Evolutionary conservation across 1,140 invertebrate genomes (phyloP).

Genomic region (Heliconius congener): DNA sequence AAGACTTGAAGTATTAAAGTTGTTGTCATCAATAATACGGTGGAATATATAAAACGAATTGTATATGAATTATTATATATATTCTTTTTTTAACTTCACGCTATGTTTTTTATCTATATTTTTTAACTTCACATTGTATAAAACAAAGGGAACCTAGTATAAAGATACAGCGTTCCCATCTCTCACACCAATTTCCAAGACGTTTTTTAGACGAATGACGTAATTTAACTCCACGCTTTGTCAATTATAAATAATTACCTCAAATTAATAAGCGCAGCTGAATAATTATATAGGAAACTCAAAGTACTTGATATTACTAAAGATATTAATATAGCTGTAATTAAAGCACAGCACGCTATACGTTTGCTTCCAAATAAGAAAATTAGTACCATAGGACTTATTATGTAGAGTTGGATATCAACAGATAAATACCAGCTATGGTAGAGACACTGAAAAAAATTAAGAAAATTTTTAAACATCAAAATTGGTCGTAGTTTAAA

Average conservation of each 20-base stretch:
- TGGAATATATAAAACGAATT: too few relatives aligned
- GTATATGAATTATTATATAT: too few relatives aligned
- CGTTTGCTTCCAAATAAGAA: conserved; percentile 50
- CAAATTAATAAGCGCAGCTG: conserved; percentile 26
- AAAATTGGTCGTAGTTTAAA: too few relatives aligned
- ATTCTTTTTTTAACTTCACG: too few relatives aligned
- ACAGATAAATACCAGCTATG: conserved; percentile 83
- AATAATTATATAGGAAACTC: conserved; percentile 34
- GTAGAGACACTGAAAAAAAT: conserved; percentile 81
- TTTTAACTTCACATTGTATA: neutral
- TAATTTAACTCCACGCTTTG: neutral
- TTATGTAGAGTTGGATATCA: conserved; percentile 87
- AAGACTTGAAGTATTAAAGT: too few relatives aligned
- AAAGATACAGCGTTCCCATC: neutral
- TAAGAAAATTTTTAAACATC: neutral
- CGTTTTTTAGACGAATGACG: neutral
- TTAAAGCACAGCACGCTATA: conserved; percentile 41
- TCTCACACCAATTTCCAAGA: neutral
- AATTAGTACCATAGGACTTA: conserved; percentile 80
- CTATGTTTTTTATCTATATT: too few relatives aligned
- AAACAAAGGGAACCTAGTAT: too few relatives aligned
- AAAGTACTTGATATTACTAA: conserved; percentile 24
- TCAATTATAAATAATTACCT: conserved; percentile 40
- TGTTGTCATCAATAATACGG: too few relatives aligned
- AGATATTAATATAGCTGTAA: neutral